Evolutionary conservation across 2,797 vertebrate genomes (phyloP).

Genomic region (Semaprochilodus insignis): DNA sequence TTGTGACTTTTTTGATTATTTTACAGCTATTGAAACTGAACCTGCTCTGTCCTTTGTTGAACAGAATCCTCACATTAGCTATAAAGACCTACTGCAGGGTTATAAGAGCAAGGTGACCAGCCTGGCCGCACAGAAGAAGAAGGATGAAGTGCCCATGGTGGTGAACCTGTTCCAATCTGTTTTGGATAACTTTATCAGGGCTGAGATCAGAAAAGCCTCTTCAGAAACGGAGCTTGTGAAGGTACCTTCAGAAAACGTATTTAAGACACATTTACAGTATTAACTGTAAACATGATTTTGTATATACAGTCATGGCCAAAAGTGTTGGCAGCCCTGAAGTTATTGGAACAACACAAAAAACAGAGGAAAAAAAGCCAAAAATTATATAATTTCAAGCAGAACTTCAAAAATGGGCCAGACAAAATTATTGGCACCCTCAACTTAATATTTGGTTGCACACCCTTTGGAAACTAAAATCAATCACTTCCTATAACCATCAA

Average conservation of each 20-base stretch:
- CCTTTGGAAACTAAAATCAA: too few species aligned
- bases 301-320: too few species aligned
- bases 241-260: constrained; percentile 59
- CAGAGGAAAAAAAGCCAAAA: too few species aligned
- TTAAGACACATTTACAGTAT: too few species aligned
- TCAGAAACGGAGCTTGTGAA: constrained; percentile 78
- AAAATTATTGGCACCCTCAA: too few species aligned
- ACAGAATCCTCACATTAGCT: constrained; percentile 83
- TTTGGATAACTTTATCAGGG: constrained; percentile 91
- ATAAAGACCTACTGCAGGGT: constrained; percentile 92
- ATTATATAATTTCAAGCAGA: too few species aligned
- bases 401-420: too few species aligned
- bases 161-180: constrained; percentile 95
- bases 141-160: constrained; percentile 87
- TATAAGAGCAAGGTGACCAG: constrained; percentile 86
- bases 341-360: too few species aligned
- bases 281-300: background rate
- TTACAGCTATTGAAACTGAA: too few species aligned
- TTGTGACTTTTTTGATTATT: background rate
- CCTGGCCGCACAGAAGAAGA: constrained; percentile 79
- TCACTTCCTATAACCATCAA: too few species aligned
- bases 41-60: constrained; percentile 7
- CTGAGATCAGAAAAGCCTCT: constrained; percentile 77
- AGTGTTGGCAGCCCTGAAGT: too few species aligned
- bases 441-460: too few species aligned